Percentiles rank a stretch among this genome's conserved stretches.
These are phyloP conservation scores for Leptopterna dolabrata DNA, from an alignment of 2,888 invertebrate genomes.

Conservation along the genomic window DNA sequence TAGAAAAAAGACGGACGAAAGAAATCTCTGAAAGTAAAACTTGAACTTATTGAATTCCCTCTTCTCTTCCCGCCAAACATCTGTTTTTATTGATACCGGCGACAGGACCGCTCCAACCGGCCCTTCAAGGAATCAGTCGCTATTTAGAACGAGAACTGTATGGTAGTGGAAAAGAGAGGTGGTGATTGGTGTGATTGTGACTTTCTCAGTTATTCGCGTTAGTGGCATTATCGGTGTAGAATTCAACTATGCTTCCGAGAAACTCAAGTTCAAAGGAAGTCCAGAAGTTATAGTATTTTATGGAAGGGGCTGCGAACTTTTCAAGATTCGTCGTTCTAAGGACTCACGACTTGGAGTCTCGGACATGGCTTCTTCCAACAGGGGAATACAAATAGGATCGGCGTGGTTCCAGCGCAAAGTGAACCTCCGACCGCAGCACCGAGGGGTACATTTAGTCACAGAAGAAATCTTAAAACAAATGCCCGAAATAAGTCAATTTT, in stretches of 20 bases:
- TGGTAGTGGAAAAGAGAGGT: constrained; percentile 9
- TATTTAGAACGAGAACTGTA: constrained; percentile 30
- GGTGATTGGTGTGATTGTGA: constrained; percentile 10
- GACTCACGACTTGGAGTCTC: constrained; percentile 44
- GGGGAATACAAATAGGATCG: constrained; percentile 94
- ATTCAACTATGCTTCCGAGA: constrained; percentile 31
- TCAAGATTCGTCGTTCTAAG: constrained; percentile 57
- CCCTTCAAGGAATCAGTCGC: background rate
- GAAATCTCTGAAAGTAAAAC: background rate
- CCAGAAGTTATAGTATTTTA: constrained; percentile 62
- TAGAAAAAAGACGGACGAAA: background rate
- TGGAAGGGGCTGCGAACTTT: constrained; percentile 59
- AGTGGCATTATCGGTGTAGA: background rate
- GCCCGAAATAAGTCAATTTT: constrained; percentile 93
- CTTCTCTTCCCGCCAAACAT: constrained; percentile 16
- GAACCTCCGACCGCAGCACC: constrained; percentile 93
- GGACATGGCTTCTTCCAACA: constrained; percentile 83
- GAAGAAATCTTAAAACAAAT: constrained; percentile 95
- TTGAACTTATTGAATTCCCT: background rate
- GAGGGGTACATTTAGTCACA: constrained; percentile 96
- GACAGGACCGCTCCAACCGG: constrained; percentile 3
- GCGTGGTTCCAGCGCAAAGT: constrained; percentile 99
- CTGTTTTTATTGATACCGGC: constrained; percentile 32
- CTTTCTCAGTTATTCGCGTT: constrained; percentile 14
- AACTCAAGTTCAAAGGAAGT: constrained; percentile 28